Evolutionary conservation across 2,797 vertebrate genomes (phyloP).

Genomic region (Liasis olivaceus): DNA sequence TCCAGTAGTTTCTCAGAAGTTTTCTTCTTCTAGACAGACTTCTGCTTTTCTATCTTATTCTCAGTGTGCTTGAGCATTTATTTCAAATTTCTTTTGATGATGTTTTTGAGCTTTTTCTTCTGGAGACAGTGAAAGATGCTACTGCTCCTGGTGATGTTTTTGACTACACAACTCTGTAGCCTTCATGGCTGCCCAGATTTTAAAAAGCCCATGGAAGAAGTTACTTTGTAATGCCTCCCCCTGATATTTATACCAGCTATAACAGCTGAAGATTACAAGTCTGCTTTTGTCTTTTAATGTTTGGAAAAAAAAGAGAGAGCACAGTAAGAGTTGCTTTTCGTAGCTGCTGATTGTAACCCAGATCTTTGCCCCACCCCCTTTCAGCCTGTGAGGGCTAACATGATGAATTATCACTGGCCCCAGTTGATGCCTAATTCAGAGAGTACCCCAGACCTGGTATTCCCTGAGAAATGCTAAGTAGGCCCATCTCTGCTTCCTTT

Average conservation of each 20-base stretch:
- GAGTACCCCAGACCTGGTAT: neutral
- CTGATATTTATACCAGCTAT: neutral
- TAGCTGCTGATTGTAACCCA: neutral
- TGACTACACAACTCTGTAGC: neutral
- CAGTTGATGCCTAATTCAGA: neutral
- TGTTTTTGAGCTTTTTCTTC: neutral
- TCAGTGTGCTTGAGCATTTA: neutral
- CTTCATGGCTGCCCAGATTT: neutral
- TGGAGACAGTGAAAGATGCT: neutral
- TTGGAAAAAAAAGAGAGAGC: neutral
- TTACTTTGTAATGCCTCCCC: neutral
- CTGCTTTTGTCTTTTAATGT: neutral
- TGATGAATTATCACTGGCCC: neutral
- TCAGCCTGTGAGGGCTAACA: neutral
- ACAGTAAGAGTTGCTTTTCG: neutral
- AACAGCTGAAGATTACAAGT: neutral
- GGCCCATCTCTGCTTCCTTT: neutral
- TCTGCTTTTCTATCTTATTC: neutral
- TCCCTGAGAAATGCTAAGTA: neutral
- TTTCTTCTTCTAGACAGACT: neutral
- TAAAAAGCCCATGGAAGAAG: neutral
- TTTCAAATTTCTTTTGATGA: neutral
- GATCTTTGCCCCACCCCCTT: neutral
- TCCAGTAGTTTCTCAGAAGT: neutral
- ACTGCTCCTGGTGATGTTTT: neutral